Percentiles rank a stretch among this genome's conserved stretches.
These are phyloP conservation scores for Eupithecia tripunctaria DNA, from an alignment of 2,888 invertebrate species.

Conservation along the genomic window DNA sequence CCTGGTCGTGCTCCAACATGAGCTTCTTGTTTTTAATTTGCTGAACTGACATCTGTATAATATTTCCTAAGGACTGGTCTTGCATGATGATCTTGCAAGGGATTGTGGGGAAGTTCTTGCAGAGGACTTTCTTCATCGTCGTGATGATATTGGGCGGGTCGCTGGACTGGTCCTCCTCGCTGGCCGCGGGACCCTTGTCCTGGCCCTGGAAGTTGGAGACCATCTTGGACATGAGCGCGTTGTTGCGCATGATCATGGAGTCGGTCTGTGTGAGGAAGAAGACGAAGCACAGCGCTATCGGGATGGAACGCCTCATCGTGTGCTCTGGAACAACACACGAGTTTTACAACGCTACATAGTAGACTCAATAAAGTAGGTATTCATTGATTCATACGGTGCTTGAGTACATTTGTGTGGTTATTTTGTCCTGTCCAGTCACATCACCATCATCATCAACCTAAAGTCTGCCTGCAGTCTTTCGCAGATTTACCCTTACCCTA, in stretches of 20 bases:
- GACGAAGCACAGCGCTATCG: slow-evolving; percentile 41
- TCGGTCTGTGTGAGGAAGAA: slow-evolving; percentile 41
- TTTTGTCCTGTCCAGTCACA: too few relatives aligned
- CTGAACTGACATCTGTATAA: slow-evolving; percentile 71
- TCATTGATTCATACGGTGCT: too few relatives aligned
- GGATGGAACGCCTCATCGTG: slow-evolving; percentile 23
- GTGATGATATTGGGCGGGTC: slow-evolving; percentile 52
- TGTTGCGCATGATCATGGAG: slow-evolving; percentile 70
- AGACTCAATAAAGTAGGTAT: too few relatives aligned
- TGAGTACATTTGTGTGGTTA: background rate
- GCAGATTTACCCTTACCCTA: too few relatives aligned
- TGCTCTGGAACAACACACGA: slow-evolving; percentile 27
- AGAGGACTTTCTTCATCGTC: slow-evolving; percentile 72
- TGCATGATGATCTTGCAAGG: slow-evolving; percentile 69
- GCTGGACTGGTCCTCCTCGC: slow-evolving; percentile 36
- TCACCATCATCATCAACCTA: too few relatives aligned
- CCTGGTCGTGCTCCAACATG: slow-evolving; percentile 44
- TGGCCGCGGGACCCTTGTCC: slow-evolving; percentile 46
- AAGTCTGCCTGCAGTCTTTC: too few relatives aligned
- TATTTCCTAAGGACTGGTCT: slow-evolving; percentile 60
- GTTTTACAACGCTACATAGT: background rate
- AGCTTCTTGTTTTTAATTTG: slow-evolving; percentile 68
- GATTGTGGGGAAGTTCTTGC: slow-evolving; percentile 71
- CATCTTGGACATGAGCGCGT: slow-evolving; percentile 74
- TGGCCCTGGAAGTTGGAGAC: slow-evolving; percentile 71